Conservation (phyloP, 1,140 invertebrate species). For the Frieseomelitta varia region DNA sequence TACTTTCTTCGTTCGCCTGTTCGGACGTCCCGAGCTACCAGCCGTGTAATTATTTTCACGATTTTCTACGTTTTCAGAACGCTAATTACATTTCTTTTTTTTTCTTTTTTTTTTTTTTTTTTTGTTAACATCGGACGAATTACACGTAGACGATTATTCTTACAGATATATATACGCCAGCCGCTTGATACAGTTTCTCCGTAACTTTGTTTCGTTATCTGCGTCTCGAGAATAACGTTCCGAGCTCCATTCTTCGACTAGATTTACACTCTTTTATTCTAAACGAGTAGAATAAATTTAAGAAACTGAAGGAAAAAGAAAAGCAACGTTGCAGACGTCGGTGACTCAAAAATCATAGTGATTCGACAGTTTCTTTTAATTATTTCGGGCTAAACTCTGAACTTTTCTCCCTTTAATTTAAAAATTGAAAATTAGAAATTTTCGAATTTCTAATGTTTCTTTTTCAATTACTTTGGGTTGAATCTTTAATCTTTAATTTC, state of each 20-base stretch:
- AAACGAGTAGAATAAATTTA: slow-evolving; percentile 71
- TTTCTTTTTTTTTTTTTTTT: no score
- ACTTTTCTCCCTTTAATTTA: no score
- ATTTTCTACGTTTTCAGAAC: not conserved
- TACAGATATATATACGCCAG: not conserved
- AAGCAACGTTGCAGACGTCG: slow-evolving; percentile 44
- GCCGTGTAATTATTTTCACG: not conserved
- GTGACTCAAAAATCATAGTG: not conserved
- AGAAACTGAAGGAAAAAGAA: slow-evolving; percentile 71
- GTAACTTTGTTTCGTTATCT: not conserved
- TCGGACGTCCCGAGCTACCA: not conserved
- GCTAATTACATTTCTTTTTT: not conserved
- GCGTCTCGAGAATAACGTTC: not conserved
- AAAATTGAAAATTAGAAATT: no score
- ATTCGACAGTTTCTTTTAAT: not conserved
- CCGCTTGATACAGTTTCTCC: not conserved
- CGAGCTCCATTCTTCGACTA: slow-evolving; percentile 68
- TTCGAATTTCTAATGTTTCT: no score
- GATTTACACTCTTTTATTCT: slow-evolving; percentile 77
- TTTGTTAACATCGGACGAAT: not conserved
- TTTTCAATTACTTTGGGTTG: no score
- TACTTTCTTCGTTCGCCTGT: not conserved
- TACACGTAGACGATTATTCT: not conserved
- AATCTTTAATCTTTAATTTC: no score
- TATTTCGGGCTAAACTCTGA: no score